Percentiles rank a stretch among this genome's conserved stretches.
Conservation (phyloP, 2,888 invertebrate species). For the Stegana nigrithorax region DNA sequence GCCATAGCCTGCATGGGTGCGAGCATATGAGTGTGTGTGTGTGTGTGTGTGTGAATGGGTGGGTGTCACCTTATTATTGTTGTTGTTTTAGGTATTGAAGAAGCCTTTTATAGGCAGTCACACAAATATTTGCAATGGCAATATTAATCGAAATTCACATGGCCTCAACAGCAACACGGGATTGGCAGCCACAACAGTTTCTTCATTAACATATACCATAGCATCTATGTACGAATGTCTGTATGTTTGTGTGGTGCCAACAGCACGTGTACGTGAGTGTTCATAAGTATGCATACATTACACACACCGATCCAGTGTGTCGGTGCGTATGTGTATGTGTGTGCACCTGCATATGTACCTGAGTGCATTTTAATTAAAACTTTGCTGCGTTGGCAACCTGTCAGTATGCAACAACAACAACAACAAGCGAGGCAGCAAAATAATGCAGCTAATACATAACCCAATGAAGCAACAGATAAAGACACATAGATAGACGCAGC, state of each 20-base stretch:
- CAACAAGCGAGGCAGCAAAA: conserved; percentile 35
- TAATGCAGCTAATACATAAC: too few relatives aligned
- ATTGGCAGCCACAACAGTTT: conserved; percentile 28
- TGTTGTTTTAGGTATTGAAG: too few relatives aligned
- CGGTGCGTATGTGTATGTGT: too few relatives aligned
- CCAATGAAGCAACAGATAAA: too few relatives aligned
- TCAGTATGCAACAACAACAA: conserved; percentile 27
- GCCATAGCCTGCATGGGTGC: too few relatives aligned
- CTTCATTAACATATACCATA: conserved; percentile 51
- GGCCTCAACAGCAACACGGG: conserved; percentile 20
- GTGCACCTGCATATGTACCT: not conserved
- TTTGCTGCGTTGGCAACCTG: conserved; percentile 32
- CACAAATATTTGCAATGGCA: conserved; percentile 46
- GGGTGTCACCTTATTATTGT: too few relatives aligned
- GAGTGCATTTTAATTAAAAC: conserved; percentile 47
- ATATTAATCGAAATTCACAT: conserved; percentile 54
- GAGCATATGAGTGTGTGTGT: too few relatives aligned
- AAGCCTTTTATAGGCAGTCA: conserved; percentile 41
- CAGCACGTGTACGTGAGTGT: conserved; percentile 3
- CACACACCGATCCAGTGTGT: too few relatives aligned
- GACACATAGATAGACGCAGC: too few relatives aligned
- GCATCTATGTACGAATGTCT: too few relatives aligned
- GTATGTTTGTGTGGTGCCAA: too few relatives aligned
- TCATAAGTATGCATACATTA: conserved; percentile 17
- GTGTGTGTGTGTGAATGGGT: too few relatives aligned